Percentiles rank a stretch among this genome's conserved stretches.
Evolutionary conservation across 2,888 invertebrate genomes (phyloP).

Genomic region (Rhingia campestris): DNA sequence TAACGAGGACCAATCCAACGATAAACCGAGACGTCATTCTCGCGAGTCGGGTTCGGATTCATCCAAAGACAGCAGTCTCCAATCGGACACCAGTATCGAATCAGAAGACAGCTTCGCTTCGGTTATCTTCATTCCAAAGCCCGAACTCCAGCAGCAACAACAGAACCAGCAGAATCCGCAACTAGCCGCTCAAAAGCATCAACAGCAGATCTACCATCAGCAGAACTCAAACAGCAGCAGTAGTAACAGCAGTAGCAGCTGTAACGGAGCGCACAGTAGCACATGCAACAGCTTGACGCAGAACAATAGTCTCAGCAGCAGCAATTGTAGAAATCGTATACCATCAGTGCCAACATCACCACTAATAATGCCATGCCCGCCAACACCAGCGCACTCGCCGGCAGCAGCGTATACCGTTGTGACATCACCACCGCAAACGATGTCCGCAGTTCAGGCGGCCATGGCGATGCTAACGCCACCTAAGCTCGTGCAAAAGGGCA

Average conservation of each 20-base stretch:
- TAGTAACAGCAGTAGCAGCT: constrained; percentile 81
- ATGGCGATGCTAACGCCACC: constrained; percentile 81
- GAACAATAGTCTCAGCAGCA: constrained; percentile 56
- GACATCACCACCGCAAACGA: constrained; percentile 81
- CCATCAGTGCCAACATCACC: constrained; percentile 91
- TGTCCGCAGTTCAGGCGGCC: constrained; percentile 80
- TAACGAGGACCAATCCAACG: constrained; percentile 79
- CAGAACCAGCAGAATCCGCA: constrained; percentile 78
- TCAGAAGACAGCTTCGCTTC: constrained; percentile 97
- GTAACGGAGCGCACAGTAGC: constrained; percentile 76
- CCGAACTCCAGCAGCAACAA: constrained; percentile 84
- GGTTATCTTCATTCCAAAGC: constrained; percentile 94
- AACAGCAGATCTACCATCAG: constrained; percentile 73
- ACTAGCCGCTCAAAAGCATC: constrained; percentile 71
- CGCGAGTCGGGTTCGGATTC: constrained; percentile 95
- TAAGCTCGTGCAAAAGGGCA: constrained; percentile 74
- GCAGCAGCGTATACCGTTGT: constrained; percentile 80
- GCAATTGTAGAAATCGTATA: constrained; percentile 73
- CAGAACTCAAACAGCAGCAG: constrained; percentile 81
- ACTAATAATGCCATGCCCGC: constrained; percentile 82
- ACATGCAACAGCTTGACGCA: constrained; percentile 61
- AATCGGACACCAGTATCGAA: constrained; percentile 96
- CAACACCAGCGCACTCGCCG: constrained; percentile 82
- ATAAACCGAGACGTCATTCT: constrained; percentile 88
- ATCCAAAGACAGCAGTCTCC: constrained; percentile 93